Evolutionary conservation across 2,888 invertebrate genomes (phyloP).

Genomic region (Harpagoxenus sublaevis): DNA sequence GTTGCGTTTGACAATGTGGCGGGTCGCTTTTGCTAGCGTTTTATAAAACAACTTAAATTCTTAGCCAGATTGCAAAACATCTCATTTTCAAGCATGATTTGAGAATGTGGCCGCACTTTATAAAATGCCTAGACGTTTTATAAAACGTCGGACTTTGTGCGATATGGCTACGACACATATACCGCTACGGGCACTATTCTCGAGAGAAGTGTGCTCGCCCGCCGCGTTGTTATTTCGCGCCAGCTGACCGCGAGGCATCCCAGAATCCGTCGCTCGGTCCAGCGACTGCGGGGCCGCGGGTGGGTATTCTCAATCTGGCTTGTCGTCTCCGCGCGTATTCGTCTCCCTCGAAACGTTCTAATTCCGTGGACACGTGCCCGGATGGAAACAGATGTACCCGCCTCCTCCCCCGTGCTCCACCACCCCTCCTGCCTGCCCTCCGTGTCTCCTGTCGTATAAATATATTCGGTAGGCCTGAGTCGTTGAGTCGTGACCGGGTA

Average conservation of each 20-base stretch:
- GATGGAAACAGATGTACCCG: slow-evolving; percentile 82
- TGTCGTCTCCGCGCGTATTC: slow-evolving; percentile 41
- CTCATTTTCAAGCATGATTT: no score
- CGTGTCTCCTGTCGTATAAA: slow-evolving; percentile 75
- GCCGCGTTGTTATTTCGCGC: slow-evolving; percentile 37
- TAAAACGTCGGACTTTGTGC: no score
- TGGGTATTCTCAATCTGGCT: slow-evolving; percentile 49
- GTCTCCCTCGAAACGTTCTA: slow-evolving; percentile 78
- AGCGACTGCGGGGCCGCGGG: slow-evolving; percentile 12
- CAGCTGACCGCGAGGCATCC: slow-evolving; percentile 46
- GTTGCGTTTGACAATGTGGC: no score
- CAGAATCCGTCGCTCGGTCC: slow-evolving; percentile 43
- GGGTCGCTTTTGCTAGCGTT: no score
- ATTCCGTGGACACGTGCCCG: slow-evolving; percentile 82
- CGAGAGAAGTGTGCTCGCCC: slow-evolving; percentile 5
- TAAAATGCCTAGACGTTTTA: no score
- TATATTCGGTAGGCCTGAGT: slow-evolving; percentile 75
- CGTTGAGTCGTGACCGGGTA: slow-evolving; percentile 75
- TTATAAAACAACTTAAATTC: no score
- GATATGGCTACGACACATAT: no score
- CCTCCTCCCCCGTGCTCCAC: slow-evolving; percentile 48
- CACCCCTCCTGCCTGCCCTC: neutral
- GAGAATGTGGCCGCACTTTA: no score
- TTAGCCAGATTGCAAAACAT: no score
- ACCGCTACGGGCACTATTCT: neutral